Evolutionary conservation across 1,140 invertebrate species (phyloP).

Genomic region (Semibalanus balanoides): DNA sequence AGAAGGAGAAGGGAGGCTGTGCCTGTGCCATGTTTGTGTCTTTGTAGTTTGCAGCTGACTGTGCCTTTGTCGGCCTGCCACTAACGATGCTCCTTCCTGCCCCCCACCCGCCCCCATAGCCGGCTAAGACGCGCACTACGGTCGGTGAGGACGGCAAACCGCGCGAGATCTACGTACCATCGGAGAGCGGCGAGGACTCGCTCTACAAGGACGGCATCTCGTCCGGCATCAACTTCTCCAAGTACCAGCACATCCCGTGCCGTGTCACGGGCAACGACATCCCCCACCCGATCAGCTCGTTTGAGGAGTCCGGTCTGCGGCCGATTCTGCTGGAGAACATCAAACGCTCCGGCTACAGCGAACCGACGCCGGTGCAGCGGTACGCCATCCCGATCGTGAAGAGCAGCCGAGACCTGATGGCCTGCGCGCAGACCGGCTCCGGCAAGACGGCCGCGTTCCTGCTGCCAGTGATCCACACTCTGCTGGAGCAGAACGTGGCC

Average conservation of each 20-base stretch:
- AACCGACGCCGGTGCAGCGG: constrained; percentile 89
- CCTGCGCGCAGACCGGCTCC: constrained; percentile 92
- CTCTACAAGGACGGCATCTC: constrained; percentile 11
- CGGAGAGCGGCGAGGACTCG: constrained; percentile 4
- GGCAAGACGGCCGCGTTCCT: constrained; percentile 93
- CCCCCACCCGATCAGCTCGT: constrained; percentile 46
- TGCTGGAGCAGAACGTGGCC: constrained; percentile 40
- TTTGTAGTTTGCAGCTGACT: too few species aligned
- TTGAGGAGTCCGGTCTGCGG: constrained; percentile 53
- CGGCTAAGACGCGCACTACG: constrained; percentile 3
- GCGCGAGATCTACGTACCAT: constrained; percentile 9
- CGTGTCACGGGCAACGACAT: constrained; percentile 43
- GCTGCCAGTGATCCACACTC: constrained; percentile 65
- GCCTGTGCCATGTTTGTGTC: too few species aligned
- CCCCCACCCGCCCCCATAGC: not conserved
- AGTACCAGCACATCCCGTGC: constrained; percentile 4
- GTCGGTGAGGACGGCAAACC: constrained; percentile 6
- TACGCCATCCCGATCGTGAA: constrained; percentile 70
- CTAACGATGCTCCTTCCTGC: too few species aligned
- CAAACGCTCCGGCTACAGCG: constrained; percentile 58
- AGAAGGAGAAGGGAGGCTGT: too few species aligned
- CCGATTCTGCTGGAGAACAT: constrained; percentile 59
- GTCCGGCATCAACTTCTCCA: constrained; percentile 14
- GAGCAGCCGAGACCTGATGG: constrained; percentile 75
- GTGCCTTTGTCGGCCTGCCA: too few species aligned